Evolutionary conservation across 2,113 vertebrate species (phyloP).

Genomic region (Corvus moneduloides): DNA sequence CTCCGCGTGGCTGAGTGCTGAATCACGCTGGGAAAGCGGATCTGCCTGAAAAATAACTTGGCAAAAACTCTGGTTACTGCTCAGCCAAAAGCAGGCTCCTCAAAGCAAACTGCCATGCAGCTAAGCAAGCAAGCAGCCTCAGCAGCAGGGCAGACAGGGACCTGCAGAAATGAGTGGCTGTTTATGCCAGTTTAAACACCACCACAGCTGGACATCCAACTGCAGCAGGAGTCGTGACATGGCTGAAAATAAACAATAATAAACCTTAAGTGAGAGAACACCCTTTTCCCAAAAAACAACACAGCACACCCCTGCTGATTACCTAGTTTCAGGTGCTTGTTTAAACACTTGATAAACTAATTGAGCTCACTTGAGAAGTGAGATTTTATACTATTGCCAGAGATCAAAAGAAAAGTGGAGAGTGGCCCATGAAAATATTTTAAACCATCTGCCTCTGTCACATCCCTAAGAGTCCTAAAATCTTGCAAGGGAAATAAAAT

Average conservation of each 20-base stretch:
- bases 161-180: not conserved
- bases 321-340: not conserved
- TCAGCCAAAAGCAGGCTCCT: not conserved
- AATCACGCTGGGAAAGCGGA: not conserved
- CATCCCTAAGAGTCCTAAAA: not conserved
- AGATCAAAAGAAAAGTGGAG: not conserved
- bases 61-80: not conserved
- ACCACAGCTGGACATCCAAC: not conserved
- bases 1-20: accelerated
- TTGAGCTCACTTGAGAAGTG: not conserved
- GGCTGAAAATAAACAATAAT: not conserved
- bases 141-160: not conserved
- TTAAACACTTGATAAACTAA: not conserved
- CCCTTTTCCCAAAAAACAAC: not conserved
- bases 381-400: not conserved
- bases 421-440: not conserved
- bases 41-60: not conserved
- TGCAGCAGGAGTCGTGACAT: not conserved
- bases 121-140: not conserved
- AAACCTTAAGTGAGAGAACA: not conserved
- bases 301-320: not conserved
- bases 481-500: not conserved
- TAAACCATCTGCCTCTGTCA: not conserved
- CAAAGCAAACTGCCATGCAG: not conserved
- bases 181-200: not conserved